Conservation (phyloP, 2,797 vertebrate species). For the Urophycis tenuis region DNA sequence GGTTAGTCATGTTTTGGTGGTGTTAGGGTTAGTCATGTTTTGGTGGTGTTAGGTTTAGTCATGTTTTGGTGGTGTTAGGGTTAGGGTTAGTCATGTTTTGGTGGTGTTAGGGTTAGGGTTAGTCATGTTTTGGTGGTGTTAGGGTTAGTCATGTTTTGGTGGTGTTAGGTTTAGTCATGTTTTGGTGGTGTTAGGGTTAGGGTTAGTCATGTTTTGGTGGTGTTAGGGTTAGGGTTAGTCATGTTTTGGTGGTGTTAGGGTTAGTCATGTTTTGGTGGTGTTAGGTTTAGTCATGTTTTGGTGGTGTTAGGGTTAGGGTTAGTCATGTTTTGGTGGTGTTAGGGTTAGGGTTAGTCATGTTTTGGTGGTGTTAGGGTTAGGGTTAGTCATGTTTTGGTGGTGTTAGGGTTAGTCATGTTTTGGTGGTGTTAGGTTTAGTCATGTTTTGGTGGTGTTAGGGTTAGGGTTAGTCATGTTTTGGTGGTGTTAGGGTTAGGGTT, state of each 20-base stretch:
- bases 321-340: neutral
- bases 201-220: neutral
- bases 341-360: no score
- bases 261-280: neutral
- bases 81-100: neutral
- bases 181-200: no score
- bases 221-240: no score
- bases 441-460: constrained; percentile 1
- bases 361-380: no score
- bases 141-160: constrained; percentile 1
- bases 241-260: constrained; percentile 1
- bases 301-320: no score
- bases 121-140: neutral
- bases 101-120: no score
- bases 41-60: no score
- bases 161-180: no score
- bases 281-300: neutral
- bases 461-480: neutral
- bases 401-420: no score
- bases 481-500: no score
- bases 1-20: neutral
- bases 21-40: no score
- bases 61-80: constrained; percentile 1
- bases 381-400: neutral
- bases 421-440: no score